phyloP scores from a whole-genome alignment of 2,113 vertebrate species.

The Baryphthengus martii region DNA sequence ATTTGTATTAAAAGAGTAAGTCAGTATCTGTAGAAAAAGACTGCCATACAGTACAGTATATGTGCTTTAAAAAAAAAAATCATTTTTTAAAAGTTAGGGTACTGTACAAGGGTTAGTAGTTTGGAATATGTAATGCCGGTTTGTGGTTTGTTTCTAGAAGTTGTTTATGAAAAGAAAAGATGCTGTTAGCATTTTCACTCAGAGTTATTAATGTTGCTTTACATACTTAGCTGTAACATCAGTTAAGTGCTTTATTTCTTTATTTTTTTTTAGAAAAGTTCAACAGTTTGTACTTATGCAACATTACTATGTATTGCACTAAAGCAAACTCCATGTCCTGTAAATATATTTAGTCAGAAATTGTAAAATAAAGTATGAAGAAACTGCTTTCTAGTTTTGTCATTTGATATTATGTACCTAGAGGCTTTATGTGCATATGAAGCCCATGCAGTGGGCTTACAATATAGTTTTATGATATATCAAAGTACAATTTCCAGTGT shows the following conservation, averaged over 20 bases:
- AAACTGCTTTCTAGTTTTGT: conserved; percentile 58
- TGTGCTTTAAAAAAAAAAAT: conserved; percentile 72
- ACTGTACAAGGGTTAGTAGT: conserved; percentile 61
- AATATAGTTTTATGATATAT: background rate
- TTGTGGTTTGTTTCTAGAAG: conserved; percentile 68
- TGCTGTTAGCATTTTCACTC: conserved; percentile 74
- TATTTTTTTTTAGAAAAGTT: conserved; percentile 79
- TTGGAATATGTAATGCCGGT: background rate
- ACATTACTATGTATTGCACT: conserved; percentile 96
- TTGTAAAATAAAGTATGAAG: conserved; percentile 82
- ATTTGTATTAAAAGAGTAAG: conserved; percentile 80
- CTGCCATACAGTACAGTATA: conserved; percentile 69
- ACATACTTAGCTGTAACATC: conserved; percentile 80
- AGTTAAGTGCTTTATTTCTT: conserved; percentile 83
- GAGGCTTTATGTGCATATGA: background rate
- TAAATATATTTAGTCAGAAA: conserved; percentile 95
- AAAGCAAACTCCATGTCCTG: conserved; percentile 90
- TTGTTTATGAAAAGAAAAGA: conserved; percentile 71
- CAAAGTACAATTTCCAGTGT: background rate
- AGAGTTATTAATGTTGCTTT: conserved; percentile 83
- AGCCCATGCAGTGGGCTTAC: background rate
- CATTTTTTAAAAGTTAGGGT: conserved; percentile 63
- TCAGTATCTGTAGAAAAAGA: conserved; percentile 75
- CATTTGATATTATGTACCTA: conserved; percentile 14
- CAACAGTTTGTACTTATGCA: conserved; percentile 94